phyloP scores from a whole-genome alignment of 2,797 vertebrate genomes.

The Anguilla marmorata region DNA sequence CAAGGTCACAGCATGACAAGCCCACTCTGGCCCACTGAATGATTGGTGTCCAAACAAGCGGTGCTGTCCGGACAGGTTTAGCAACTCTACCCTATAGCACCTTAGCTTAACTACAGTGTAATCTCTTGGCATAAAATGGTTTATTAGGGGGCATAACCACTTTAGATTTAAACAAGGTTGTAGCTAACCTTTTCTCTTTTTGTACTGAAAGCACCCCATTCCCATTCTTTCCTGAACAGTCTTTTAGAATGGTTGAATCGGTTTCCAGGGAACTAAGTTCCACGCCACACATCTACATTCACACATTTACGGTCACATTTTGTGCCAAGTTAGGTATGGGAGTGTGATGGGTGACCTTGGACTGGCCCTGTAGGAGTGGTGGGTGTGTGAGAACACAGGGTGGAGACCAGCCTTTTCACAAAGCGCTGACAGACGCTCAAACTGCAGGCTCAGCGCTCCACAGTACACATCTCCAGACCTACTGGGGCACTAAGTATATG shows the following conservation, averaged over 20 bases:
- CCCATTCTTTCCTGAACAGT: background rate
- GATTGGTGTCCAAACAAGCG: background rate
- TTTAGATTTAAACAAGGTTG: background rate
- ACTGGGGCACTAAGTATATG: background rate
- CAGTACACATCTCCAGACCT: background rate
- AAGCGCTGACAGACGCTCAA: background rate
- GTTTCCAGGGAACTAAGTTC: background rate
- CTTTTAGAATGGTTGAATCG: background rate
- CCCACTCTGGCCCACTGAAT: background rate
- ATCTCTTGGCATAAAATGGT: background rate
- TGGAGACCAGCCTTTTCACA: background rate
- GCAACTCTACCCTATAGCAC: background rate
- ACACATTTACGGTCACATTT: background rate
- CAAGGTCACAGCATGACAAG: conserved; percentile 11
- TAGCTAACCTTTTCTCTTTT: background rate
- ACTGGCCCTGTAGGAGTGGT: background rate
- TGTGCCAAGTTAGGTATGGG: background rate
- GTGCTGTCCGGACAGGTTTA: background rate
- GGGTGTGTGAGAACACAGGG: background rate
- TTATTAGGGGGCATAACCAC: background rate
- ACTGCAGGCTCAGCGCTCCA: background rate
- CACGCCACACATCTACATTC: background rate
- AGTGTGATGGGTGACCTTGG: background rate
- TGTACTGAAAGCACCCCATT: background rate
- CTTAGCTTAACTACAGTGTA: background rate